Conservation (phyloP, 2,888 invertebrate genomes). For the Folsomia manolachei region DNA sequence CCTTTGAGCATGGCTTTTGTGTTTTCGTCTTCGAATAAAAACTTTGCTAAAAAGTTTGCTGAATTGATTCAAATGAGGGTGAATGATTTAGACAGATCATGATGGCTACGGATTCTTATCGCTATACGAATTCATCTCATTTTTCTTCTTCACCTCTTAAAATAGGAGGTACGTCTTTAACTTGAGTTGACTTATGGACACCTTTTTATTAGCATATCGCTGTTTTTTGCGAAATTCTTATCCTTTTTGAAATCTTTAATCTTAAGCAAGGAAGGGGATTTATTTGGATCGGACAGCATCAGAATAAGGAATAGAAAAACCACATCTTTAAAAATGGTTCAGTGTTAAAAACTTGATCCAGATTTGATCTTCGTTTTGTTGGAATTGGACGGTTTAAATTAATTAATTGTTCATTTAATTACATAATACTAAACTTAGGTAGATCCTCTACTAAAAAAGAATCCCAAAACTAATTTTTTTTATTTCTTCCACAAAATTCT, state of each 20-base stretch:
- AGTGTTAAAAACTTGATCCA: too few relatives aligned
- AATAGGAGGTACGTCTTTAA: neutral
- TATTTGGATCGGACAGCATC: too few relatives aligned
- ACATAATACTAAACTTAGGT: neutral
- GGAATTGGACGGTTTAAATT: neutral
- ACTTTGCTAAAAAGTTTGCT: neutral
- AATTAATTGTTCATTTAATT: neutral
- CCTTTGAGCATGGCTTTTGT: neutral
- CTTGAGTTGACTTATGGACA: neutral
- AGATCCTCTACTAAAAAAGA: neutral
- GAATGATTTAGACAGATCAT: neutral
- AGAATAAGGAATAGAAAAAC: too few relatives aligned
- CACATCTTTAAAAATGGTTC: too few relatives aligned
- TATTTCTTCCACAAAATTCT: too few relatives aligned
- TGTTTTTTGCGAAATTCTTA: too few relatives aligned
- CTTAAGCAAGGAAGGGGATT: too few relatives aligned
- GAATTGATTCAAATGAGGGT: neutral
- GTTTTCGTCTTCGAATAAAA: neutral
- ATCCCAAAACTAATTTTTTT: neutral
- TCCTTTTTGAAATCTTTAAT: too few relatives aligned
- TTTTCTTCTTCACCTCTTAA: too few relatives aligned
- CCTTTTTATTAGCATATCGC: neutral
- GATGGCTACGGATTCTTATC: too few relatives aligned
- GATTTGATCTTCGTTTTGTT: too few relatives aligned
- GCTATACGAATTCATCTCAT: too few relatives aligned